Conservation (phyloP, 2,797 vertebrate species). For the Anomalospiza imberbis region DNA sequence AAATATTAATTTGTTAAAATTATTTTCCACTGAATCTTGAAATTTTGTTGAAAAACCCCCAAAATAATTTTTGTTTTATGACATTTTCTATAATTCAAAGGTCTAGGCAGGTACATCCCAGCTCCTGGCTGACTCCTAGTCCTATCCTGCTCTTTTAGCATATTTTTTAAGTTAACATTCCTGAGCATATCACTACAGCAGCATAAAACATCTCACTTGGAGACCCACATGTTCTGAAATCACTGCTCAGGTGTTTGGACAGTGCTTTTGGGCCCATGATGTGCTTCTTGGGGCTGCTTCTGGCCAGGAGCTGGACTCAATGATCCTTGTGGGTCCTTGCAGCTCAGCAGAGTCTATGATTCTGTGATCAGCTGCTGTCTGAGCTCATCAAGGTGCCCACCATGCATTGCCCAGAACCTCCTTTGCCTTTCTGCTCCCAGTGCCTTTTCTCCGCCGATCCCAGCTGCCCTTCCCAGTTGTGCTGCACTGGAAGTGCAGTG, state of each 20-base stretch:
- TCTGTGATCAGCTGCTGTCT: background rate
- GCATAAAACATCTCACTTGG: background rate
- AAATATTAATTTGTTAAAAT: background rate
- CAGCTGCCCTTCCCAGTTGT: background rate
- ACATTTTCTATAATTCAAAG: background rate
- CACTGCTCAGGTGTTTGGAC: background rate
- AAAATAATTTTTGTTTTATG: background rate
- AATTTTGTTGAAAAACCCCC: background rate
- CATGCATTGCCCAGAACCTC: fast-evolving
- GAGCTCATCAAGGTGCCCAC: background rate
- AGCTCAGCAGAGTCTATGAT: background rate
- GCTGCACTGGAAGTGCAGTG: background rate
- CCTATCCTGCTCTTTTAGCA: background rate
- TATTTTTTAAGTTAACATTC: background rate
- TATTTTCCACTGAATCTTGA: background rate
- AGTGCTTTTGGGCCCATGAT: background rate
- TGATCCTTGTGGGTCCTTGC: background rate
- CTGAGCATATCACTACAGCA: background rate
- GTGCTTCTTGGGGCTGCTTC: background rate
- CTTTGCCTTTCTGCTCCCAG: background rate
- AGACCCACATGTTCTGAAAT: background rate
- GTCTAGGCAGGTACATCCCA: background rate
- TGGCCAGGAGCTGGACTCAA: fast-evolving
- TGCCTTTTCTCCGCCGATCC: background rate
- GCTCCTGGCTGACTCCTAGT: background rate